Evolutionary conservation across 1,140 invertebrate genomes (phyloP).

Genomic region (Drosophila truncata): DNA sequence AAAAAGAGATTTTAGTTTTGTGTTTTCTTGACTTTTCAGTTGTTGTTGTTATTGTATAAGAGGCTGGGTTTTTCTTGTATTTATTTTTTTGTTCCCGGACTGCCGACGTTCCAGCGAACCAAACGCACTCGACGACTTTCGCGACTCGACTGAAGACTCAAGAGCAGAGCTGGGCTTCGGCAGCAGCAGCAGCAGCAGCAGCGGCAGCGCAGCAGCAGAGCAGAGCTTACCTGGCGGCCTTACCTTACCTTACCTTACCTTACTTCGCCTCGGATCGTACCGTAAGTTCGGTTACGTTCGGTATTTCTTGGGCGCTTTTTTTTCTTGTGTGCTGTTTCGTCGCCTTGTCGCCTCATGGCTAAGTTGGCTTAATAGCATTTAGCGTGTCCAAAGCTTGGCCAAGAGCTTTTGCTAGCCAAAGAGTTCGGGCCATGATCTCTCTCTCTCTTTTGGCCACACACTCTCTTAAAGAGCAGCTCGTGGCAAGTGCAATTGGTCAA

Average conservation of each 20-base stretch:
- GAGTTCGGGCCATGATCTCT: conserved; percentile 12
- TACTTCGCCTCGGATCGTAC: conserved; percentile 11
- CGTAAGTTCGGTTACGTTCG: conserved; percentile 78
- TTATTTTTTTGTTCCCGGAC: conserved; percentile 24
- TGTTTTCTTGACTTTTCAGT: conserved; percentile 9
- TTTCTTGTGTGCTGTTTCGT: conserved; percentile 31
- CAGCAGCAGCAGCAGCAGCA: conserved; percentile 21
- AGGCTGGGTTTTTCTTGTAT: conserved; percentile 28
- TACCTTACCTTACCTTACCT: conserved; percentile 52
- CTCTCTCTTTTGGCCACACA: neutral
- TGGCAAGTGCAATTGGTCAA: conserved; percentile 17
- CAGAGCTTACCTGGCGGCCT: conserved; percentile 53
- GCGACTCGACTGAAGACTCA: conserved; percentile 78
- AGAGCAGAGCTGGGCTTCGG: conserved; percentile 48
- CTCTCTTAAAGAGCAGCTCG: conserved; percentile 5
- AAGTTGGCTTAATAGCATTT: conserved; percentile 74
- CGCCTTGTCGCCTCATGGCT: conserved; percentile 67
- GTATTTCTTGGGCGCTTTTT: conserved; percentile 54
- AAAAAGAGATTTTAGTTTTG: conserved; percentile 32
- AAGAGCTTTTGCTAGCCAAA: conserved; percentile 17
- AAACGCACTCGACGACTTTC: conserved; percentile 85
- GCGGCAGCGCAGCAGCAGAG: conserved; percentile 1
- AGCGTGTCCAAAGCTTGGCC: conserved; percentile 68
- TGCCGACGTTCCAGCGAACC: conserved; percentile 61
- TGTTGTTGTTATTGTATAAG: conserved; percentile 8